Evolutionary conservation across 2,113 vertebrate species (phyloP).

Genomic region (Lanius ludovicianus): DNA sequence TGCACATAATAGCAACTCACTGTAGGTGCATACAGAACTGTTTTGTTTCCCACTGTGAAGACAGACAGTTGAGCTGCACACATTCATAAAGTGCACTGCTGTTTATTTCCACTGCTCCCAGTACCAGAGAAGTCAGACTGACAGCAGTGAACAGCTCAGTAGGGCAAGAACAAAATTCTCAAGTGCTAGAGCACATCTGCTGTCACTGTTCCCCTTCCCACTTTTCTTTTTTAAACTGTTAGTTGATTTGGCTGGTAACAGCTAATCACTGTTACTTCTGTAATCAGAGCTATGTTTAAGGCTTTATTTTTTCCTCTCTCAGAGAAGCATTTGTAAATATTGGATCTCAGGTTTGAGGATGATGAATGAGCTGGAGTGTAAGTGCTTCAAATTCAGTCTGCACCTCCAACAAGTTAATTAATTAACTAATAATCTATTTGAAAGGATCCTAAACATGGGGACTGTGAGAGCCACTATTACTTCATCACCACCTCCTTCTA

Average conservation of each 20-base stretch:
- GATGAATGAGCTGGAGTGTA: neutral
- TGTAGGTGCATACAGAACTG: neutral
- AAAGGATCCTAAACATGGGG: neutral
- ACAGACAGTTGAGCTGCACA: neutral
- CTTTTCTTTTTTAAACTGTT: neutral
- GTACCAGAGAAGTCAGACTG: neutral
- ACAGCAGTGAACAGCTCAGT: neutral
- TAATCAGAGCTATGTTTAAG: neutral
- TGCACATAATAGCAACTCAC: neutral
- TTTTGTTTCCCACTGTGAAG: slow-evolving; percentile 27
- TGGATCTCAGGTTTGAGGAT: neutral
- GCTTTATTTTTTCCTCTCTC: neutral
- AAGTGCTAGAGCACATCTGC: neutral
- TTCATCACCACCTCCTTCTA: neutral
- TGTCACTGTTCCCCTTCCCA: neutral
- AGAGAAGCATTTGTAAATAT: neutral
- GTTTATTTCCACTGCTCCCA: slow-evolving; percentile 7
- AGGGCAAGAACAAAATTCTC: neutral
- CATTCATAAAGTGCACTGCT: neutral
- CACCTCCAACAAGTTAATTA: neutral
- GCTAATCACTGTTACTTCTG: neutral
- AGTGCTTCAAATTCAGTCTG: neutral
- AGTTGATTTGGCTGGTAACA: slow-evolving; percentile 19
- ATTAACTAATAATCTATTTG: neutral
- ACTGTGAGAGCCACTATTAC: neutral